These are phyloP conservation scores for Eptesicus fuscus DNA, from an alignment of 2,113 vertebrate species.

Conservation along the genomic window DNA sequence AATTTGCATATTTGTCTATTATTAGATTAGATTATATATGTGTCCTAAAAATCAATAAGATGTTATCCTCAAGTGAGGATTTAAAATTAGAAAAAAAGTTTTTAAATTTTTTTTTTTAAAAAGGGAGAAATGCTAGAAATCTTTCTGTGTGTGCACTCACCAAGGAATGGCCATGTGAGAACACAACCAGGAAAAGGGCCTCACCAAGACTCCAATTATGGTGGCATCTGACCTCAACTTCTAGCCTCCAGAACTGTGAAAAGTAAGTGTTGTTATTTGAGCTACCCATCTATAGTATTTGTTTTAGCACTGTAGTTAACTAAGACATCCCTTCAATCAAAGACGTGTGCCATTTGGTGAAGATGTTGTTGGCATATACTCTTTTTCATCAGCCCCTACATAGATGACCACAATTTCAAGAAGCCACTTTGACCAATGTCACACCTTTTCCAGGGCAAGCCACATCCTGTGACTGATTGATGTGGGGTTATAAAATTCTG, in stretches of 20 bases:
- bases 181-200: not conserved
- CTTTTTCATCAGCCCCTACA: not conserved
- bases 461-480: not conserved
- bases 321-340: not conserved
- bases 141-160: not conserved
- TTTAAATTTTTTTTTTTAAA: not conserved
- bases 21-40: too few species aligned
- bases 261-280: not conserved
- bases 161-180: not conserved
- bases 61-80: too few species aligned
- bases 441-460: not conserved
- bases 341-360: not conserved
- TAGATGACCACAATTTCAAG: not conserved
- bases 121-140: not conserved
- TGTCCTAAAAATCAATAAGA: not conserved
- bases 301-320: not conserved
- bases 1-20: too few species aligned
- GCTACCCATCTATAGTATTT: not conserved
- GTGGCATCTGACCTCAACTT: not conserved
- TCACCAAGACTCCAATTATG: not conserved
- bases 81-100: too few species aligned
- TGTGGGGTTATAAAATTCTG: not conserved
- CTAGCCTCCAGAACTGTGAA: not conserved
- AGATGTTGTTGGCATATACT: not conserved
- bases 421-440: not conserved